A percentile compares a stretch with the other conserved stretches of the same genome.
Evolutionary conservation across 2,888 invertebrate genomes (phyloP).

Genomic region (Drosophila subsilvestris): DNA sequence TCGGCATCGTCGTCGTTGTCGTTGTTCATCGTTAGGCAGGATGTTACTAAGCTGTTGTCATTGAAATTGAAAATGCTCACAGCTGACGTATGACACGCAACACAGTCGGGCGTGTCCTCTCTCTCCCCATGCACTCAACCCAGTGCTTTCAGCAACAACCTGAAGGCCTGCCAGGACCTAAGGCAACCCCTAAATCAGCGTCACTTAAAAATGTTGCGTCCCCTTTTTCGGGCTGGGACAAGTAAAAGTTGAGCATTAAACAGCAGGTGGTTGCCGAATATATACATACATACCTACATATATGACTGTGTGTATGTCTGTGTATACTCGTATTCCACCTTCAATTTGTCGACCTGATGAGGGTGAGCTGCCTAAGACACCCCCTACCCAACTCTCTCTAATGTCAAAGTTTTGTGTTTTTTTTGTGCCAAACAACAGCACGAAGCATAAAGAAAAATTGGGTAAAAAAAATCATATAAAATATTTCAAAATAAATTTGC

Average conservation of each 20-base stretch:
- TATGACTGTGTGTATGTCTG: conserved; percentile 39
- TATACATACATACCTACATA: not conserved
- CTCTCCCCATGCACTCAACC: conserved; percentile 1
- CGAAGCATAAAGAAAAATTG: conserved; percentile 3
- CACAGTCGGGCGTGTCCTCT: conserved; percentile 19
- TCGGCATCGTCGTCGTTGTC: conserved; percentile 39
- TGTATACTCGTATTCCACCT: conserved; percentile 33
- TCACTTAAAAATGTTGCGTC: conserved; percentile 74
- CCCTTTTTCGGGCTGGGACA: conserved; percentile 21
- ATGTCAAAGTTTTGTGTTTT: conserved; percentile 46
- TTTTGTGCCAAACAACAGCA: conserved; percentile 17
- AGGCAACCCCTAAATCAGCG: conserved; percentile 70
- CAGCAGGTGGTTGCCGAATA: conserved; percentile 73
- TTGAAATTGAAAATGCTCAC: conserved; percentile 76
- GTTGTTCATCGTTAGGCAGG: conserved; percentile 57
- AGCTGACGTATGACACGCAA: conserved; percentile 76
- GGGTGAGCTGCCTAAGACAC: conserved; percentile 40
- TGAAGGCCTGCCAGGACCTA: not conserved
- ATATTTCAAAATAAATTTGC: conserved; percentile 71
- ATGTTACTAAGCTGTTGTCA: conserved; percentile 75
- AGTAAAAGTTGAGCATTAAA: conserved; percentile 58
- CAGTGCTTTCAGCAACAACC: not conserved
- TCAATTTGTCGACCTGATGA: conserved; percentile 68
- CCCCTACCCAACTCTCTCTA: conserved; percentile 22
- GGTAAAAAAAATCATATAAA: conserved; percentile 43